A percentile compares a stretch with the other conserved stretches of the same genome.
phyloP scores from a whole-genome alignment of 2,888 invertebrate species.

The Entomobrya proxima region DNA sequence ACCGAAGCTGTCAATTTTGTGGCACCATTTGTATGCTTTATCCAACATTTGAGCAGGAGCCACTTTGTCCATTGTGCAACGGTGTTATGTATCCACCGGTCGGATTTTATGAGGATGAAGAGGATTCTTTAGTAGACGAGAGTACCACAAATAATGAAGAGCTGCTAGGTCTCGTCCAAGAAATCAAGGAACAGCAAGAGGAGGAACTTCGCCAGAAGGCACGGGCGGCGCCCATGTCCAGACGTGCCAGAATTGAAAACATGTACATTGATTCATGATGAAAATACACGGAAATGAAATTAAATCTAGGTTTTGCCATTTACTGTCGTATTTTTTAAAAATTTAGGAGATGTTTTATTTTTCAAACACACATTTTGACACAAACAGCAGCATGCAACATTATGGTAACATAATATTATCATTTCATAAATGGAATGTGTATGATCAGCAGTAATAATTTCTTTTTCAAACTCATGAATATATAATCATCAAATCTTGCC shows the following conservation, averaged over 20 bases:
- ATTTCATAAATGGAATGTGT: too few species aligned
- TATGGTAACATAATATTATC: too few species aligned
- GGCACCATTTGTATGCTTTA: conserved; percentile 20
- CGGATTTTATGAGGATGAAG: conserved; percentile 69
- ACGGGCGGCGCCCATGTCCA: neutral
- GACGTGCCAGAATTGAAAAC: conserved; percentile 32
- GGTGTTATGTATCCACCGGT: conserved; percentile 47
- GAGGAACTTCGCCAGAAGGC: neutral
- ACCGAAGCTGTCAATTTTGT: conserved; percentile 59
- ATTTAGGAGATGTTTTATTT: too few species aligned
- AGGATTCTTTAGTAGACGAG: conserved; percentile 76
- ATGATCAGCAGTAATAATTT: too few species aligned
- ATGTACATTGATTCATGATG: conserved; percentile 45
- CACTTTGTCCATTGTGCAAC: conserved; percentile 60
- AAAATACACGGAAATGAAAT: too few species aligned
- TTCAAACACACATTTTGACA: too few species aligned
- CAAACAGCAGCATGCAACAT: too few species aligned
- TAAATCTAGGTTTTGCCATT: too few species aligned
- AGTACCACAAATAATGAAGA: neutral
- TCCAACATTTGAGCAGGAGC: conserved; percentile 52
- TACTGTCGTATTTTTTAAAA: too few species aligned
- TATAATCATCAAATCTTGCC: too few species aligned
- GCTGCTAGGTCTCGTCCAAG: neutral
- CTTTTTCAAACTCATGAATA: too few species aligned
- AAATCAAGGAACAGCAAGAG: conserved; percentile 6